Conservation (phyloP, 2,888 invertebrate species). For the Unio pictorum region DNA sequence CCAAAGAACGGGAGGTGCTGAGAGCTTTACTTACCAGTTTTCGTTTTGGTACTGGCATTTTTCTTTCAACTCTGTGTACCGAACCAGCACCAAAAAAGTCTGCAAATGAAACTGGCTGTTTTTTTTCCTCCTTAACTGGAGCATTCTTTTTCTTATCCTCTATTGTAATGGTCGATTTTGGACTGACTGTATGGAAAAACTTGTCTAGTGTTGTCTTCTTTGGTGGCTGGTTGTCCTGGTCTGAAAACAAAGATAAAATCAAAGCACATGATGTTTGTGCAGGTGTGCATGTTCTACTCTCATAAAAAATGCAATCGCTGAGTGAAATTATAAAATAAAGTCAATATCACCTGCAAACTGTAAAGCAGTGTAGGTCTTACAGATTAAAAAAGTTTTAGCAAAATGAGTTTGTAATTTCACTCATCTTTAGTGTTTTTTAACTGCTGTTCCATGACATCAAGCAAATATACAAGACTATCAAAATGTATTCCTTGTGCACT, state of each 20-base stretch:
- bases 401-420: too few species aligned
- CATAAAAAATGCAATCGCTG: too few species aligned
- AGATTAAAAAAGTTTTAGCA: too few species aligned
- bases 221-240: constrained; percentile 37
- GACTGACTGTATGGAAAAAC: constrained; percentile 42
- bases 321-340: too few species aligned
- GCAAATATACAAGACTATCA: background rate
- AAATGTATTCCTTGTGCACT: too few species aligned
- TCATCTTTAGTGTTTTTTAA: too few species aligned
- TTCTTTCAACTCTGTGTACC: constrained; percentile 53
- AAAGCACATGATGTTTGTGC: too few species aligned
- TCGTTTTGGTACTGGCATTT: constrained; percentile 33
- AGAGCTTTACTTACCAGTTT: constrained; percentile 10
- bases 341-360: background rate
- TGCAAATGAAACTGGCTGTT: constrained; percentile 40
- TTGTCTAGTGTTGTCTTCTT: constrained; percentile 51
- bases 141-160: constrained; percentile 17
- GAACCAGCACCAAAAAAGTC: constrained; percentile 64
- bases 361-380: too few species aligned
- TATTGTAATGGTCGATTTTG: constrained; percentile 18
- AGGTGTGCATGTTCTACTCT: too few species aligned
- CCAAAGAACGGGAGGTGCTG: too few species aligned
- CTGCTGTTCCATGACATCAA: background rate
- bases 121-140: constrained; percentile 13
- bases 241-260: constrained; percentile 17